phyloP scores from a whole-genome alignment of 2,888 invertebrate genomes.

The Tinea trinotella region DNA sequence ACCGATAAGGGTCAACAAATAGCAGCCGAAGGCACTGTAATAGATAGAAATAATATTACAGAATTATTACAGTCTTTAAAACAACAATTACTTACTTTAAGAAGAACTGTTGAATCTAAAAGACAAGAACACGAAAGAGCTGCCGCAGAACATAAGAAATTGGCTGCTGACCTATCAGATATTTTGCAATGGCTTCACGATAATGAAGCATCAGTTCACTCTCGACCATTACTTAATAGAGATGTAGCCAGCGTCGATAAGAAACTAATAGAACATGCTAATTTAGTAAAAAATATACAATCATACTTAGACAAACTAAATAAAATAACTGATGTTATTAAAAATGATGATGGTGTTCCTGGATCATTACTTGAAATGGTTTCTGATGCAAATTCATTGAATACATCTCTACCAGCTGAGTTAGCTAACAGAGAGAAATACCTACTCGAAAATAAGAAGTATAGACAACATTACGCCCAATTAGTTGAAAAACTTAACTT shows the following conservation, averaged over 20 bases:
- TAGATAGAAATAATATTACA: conserved; percentile 89
- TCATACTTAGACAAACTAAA: conserved; percentile 79
- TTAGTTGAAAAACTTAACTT: conserved; percentile 83
- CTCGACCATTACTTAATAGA: conserved; percentile 84
- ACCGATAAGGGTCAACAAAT: conserved; percentile 95
- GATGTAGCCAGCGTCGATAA: conserved; percentile 85
- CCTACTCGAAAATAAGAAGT: conserved; percentile 81
- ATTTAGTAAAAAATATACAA: conserved; percentile 78
- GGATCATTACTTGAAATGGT: conserved; percentile 86
- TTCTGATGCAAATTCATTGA: conserved; percentile 85
- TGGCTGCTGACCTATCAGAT: conserved; percentile 85
- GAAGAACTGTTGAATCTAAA: conserved; percentile 87
- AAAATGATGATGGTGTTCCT: conserved; percentile 84
- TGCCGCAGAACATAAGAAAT: conserved; percentile 89
- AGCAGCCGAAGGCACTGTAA: conserved; percentile 89
- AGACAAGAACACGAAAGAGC: conserved; percentile 90
- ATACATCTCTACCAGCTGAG: conserved; percentile 84
- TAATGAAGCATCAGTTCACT: conserved; percentile 86
- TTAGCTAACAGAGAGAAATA: conserved; percentile 86
- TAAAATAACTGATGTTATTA: conserved; percentile 79
- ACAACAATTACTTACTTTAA: conserved; percentile 83
- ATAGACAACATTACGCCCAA: conserved; percentile 82
- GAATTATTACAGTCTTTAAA: conserved; percentile 90
- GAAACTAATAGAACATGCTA: conserved; percentile 83
- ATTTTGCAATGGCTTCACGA: conserved; percentile 87